Evolutionary conservation across 2,797 vertebrate species (phyloP).

Genomic region (Notoglanidium macrostoma): DNA sequence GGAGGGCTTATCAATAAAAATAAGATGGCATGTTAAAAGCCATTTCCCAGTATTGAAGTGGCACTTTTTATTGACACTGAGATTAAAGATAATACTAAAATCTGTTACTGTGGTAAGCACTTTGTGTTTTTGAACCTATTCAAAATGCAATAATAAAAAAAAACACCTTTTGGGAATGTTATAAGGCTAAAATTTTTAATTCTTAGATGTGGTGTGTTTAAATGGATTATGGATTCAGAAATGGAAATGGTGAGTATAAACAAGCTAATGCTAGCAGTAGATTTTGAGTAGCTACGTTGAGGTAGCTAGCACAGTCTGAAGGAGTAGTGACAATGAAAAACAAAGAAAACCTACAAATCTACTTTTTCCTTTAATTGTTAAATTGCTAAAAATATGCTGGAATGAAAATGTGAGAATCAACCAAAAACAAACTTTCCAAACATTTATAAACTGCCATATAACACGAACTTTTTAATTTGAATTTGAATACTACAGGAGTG

Average conservation of each 20-base stretch:
- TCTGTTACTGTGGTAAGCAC: neutral
- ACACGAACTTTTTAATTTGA: neutral
- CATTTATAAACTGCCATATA: neutral
- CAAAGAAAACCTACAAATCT: neutral
- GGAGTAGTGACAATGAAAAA: neutral
- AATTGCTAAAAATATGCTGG: neutral
- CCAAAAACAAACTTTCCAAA: neutral
- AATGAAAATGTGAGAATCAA: neutral
- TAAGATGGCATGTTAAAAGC: neutral
- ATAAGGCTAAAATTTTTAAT: neutral
- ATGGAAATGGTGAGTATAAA: neutral
- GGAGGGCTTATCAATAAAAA: neutral
- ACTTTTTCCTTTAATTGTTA: neutral
- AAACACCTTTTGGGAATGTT: neutral
- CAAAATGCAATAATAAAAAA: neutral
- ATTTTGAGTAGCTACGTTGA: neutral
- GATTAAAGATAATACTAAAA: neutral
- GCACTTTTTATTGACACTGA: neutral
- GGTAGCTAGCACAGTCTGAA: neutral
- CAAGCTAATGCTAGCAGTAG: neutral
- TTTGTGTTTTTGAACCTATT: neutral
- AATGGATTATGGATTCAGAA: neutral
- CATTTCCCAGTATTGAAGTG: neutral
- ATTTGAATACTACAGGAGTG: neutral
- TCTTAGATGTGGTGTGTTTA: neutral